A percentile compares a stretch with the other conserved stretches of the same genome.
Conservation (phyloP, 2,797 vertebrate species). For the Ara ararauna region DNA sequence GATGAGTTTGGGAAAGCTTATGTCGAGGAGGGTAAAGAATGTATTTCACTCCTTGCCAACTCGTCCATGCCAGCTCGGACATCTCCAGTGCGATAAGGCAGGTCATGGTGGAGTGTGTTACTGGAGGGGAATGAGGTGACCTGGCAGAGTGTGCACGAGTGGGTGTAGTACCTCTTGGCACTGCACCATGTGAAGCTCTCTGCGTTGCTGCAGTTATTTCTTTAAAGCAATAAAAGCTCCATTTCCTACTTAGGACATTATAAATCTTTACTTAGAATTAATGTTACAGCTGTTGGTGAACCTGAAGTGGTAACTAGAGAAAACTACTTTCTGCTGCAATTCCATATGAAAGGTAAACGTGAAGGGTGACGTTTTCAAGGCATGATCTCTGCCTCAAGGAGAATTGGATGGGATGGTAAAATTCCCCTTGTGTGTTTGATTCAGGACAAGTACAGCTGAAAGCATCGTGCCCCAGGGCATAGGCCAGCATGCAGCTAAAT, state of each 20-base stretch:
- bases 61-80: background rate
- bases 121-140: background rate
- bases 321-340: background rate
- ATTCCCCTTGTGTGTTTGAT: background rate
- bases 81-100: background rate
- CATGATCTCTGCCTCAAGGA: background rate
- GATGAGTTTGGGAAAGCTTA: background rate
- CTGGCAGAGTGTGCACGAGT: background rate
- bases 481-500: background rate
- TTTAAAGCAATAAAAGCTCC: background rate
- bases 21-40: background rate
- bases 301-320: background rate
- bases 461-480: background rate
- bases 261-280: background rate
- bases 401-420: background rate
- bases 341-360: background rate
- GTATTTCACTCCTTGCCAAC: background rate
- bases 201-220: background rate
- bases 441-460: background rate
- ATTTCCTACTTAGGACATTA: background rate
- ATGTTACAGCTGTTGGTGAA: background rate
- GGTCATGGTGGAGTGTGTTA: fast-evolving
- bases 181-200: fast-evolving
- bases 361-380: background rate
- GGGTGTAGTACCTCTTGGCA: background rate